These are phyloP conservation scores for Homarus gammarus DNA, from an alignment of 2,888 invertebrate species.

Conservation along the genomic window DNA sequence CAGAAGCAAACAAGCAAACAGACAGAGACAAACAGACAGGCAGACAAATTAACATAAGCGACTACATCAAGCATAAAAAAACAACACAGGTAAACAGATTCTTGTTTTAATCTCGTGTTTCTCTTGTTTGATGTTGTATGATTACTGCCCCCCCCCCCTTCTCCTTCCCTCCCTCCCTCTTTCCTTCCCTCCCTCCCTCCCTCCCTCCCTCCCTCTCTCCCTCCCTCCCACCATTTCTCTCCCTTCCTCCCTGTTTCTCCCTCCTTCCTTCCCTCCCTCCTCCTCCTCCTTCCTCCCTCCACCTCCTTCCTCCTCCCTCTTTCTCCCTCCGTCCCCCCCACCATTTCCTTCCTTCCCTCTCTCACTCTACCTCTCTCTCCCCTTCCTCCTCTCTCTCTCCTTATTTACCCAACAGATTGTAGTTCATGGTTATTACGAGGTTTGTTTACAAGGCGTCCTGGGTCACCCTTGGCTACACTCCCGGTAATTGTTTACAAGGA, in stretches of 20 bases:
- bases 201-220: not conserved
- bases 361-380: not conserved
- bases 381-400: not conserved
- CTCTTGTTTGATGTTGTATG: constrained; percentile 5
- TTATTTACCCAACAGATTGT: not conserved
- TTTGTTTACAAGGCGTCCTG: not conserved
- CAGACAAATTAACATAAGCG: too few relatives aligned
- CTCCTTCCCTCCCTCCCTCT: not conserved
- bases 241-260: not conserved
- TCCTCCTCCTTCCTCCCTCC: not conserved
- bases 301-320: not conserved
- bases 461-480: not conserved
- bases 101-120: too few relatives aligned
- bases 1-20: too few relatives aligned
- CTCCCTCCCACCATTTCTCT: not conserved
- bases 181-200: not conserved
- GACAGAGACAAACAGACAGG: too few relatives aligned
- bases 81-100: too few relatives aligned
- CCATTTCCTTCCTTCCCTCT: not conserved
- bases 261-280: not conserved
- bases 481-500: too few relatives aligned
- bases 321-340: not conserved
- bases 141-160: not conserved
- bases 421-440: not conserved
- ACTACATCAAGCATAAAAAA: too few relatives aligned